These are phyloP conservation scores for Micropoecilia bifurca DNA, from an alignment of 2,797 vertebrate species.

Conservation along the genomic window DNA sequence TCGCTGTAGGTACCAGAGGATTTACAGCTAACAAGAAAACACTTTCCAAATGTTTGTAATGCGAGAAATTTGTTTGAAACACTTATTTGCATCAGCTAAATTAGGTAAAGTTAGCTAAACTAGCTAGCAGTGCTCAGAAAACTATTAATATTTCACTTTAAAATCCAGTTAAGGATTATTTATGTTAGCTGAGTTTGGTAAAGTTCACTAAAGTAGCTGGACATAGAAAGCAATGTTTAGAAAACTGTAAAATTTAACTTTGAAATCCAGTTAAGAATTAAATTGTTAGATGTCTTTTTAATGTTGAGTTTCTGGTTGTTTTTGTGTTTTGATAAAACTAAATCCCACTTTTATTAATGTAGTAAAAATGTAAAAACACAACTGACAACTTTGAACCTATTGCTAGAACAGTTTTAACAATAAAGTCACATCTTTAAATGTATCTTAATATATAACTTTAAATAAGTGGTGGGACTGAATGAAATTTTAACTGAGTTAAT, in stretches of 20 bases:
- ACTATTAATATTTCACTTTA: neutral
- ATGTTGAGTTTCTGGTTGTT: neutral
- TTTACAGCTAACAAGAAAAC: constrained; percentile 21
- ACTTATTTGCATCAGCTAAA: neutral
- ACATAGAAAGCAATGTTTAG: neutral
- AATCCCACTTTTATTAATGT: neutral
- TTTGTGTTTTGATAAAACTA: neutral
- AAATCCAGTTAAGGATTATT: neutral
- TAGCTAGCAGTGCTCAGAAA: neutral
- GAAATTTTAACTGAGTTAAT: neutral
- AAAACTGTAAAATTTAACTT: neutral
- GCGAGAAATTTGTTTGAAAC: neutral
- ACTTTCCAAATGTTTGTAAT: constrained; percentile 11
- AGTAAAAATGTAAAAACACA: neutral
- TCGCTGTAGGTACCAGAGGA: constrained; percentile 11
- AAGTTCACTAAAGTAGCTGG: neutral
- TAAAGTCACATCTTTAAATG: neutral
- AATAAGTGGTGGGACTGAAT: too few species aligned
- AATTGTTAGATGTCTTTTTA: too few species aligned
- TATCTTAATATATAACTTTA: neutral
- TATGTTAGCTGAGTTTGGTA: neutral
- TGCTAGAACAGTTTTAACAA: neutral
- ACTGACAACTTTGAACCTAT: neutral
- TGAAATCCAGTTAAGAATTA: neutral
- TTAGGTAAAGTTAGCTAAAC: neutral